phyloP scores from a whole-genome alignment of 2,888 invertebrate species.

The Deilephila porcellus region DNA sequence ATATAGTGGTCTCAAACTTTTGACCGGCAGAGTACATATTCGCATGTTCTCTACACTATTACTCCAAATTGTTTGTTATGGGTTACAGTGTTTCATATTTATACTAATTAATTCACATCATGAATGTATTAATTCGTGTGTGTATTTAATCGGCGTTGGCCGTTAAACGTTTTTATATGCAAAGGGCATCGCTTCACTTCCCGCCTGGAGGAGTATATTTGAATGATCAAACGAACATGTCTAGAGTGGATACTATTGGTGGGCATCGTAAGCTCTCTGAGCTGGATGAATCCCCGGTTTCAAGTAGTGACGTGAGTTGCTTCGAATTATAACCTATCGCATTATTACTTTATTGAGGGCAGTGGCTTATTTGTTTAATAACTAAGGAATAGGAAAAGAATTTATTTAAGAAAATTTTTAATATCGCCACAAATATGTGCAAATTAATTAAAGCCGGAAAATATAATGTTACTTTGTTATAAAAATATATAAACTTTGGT shows the following conservation, averaged over 20 bases:
- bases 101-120: not conserved
- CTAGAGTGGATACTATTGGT: not conserved
- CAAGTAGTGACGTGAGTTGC: no score
- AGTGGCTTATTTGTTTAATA: no score
- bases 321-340: no score
- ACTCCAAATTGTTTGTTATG: not conserved
- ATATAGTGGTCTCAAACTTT: no score
- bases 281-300: not conserved
- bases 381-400: no score
- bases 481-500: no score
- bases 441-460: no score
- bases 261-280: not conserved
- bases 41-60: not conserved
- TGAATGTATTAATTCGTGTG: constrained; percentile 1
- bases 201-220: not conserved
- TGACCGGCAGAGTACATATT: no score
- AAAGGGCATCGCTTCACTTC: constrained; percentile 10
- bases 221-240: constrained; percentile 1
- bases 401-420: no score
- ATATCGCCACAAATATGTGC: no score
- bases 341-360: no score
- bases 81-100: not conserved
- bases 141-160: not conserved
- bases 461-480: no score
- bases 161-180: constrained; percentile 17